phyloP scores from a whole-genome alignment of 2,113 vertebrate genomes.

The Gadus macrocephalus region DNA sequence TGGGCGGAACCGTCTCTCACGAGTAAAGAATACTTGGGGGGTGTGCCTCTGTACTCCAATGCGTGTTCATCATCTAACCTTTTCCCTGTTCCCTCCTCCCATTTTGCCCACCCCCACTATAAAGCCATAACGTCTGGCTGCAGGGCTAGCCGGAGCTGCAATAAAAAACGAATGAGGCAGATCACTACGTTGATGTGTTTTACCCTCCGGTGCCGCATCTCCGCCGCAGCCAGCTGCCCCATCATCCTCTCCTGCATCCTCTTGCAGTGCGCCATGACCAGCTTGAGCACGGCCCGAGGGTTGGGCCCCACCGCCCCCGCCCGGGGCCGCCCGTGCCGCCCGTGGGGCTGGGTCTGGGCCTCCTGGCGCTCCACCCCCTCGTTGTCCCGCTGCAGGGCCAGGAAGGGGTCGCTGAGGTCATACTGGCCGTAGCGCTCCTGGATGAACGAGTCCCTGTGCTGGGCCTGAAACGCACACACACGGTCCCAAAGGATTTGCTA shows the following conservation, averaged over 20 bases:
- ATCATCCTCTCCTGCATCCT: conserved; percentile 95
- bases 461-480: conserved; percentile 74
- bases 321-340: conserved; percentile 57
- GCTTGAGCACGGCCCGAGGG: conserved; percentile 88
- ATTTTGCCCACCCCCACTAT: no score
- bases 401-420: conserved; percentile 90
- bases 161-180: no score
- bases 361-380: conserved; percentile 72
- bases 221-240: conserved; percentile 86
- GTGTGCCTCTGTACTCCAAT: no score
- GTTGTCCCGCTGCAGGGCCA: conserved; percentile 92
- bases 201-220: conserved; percentile 91
- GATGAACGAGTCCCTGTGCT: conserved; percentile 87
- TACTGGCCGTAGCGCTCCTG: conserved; percentile 95
- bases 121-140: no score
- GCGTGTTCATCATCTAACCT: no score
- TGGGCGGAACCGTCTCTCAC: no score
- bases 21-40: no score
- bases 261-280: conserved; percentile 95
- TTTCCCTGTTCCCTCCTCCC: no score
- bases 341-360: conserved; percentile 57
- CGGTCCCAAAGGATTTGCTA: background rate
- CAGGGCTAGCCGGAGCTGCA: no score
- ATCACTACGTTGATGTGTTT: background rate
- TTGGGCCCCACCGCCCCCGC: conserved; percentile 74